Evolutionary conservation across 2,113 vertebrate species (phyloP), one percentile per base, ranked within the genome.

Genomic region (Microcebus griseorufus): DNA sequence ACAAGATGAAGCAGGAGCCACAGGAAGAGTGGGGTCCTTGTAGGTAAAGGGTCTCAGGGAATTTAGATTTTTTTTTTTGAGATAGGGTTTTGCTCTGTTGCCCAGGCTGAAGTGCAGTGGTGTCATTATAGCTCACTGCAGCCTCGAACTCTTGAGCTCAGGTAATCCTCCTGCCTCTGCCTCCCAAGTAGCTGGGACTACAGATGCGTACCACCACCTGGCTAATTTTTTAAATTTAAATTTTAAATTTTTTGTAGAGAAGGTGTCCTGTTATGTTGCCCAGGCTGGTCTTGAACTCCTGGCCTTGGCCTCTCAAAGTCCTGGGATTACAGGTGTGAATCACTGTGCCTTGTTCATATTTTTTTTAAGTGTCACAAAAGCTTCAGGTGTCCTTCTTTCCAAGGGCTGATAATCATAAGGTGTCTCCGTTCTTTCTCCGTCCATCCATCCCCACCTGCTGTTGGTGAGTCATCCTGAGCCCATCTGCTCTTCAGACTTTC

Each of bases 201-300:
- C 39, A 42, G 27, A 39, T 9, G 13, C 23, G 14, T 0, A 7
- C 13, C 39, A 45, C 13, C 13, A 2, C 3, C 1, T 45, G 25
- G 25, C 39, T 45, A 75, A 16, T 29, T 75, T 42, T 75, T 75
- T 23, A 17, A 45, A 55, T 55, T 55, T 27, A 45, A 45, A 45
- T 45, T 45, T 45, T 8, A 45, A 45, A 9, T 45, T 45, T 45
- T 9, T 75, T 17, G 23, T 73, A 75, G 72, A 75, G 39, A 29
- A 3, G 25, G 39, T 25, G 25, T 75, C 25, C 22, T 16, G 6
- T 13, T 75, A 9, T 75, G 6, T 16, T 45, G 72, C 25, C 6
- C 39, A 45, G 13, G 72, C 72, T 75, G 6, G 25, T 45, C 39
- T 45, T 10, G 22, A 45, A 45, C 25, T 75, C 12, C 7, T 73